These are phyloP conservation scores for Periophthalmus modestus DNA, from an alignment of 2,113 vertebrate genomes.

Conservation along the genomic window DNA sequence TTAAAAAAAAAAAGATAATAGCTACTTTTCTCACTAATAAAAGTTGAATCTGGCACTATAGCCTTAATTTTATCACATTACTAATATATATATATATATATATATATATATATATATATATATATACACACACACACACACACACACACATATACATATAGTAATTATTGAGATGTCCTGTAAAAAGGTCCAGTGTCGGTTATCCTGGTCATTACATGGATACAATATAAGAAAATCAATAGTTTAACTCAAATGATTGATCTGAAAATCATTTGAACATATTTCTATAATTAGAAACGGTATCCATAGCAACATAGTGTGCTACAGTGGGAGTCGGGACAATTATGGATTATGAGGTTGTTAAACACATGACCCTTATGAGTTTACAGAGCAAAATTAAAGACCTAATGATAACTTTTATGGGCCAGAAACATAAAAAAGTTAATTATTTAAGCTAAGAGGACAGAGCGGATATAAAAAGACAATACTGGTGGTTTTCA, in stretches of 20 bases:
- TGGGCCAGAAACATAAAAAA: background rate
- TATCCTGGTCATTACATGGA: background rate
- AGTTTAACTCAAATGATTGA: constrained; percentile 1
- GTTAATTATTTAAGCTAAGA: background rate
- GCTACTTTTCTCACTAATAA: constrained; percentile 36
- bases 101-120: too few species aligned
- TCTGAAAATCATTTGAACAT: constrained; percentile 6
- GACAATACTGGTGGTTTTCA: background rate
- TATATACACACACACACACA: too few species aligned
- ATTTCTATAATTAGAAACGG: background rate
- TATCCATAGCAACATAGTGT: constrained; percentile 5
- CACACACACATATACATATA: too few species aligned
- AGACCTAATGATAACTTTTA: background rate
- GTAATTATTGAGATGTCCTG: background rate
- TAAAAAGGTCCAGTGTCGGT: background rate
- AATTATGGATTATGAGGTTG: background rate
- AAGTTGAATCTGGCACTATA: constrained; percentile 9
- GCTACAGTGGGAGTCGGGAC: background rate
- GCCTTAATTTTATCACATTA: background rate
- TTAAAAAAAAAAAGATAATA: constrained; percentile 64
- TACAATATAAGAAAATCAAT: constrained; percentile 4
- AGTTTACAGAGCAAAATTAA: background rate
- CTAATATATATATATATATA: too few species aligned
- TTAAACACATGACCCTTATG: background rate
- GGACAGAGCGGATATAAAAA: background rate